Conservation (phyloP, 2,113 vertebrate genomes). For the Siphamia tubifer region DNA sequence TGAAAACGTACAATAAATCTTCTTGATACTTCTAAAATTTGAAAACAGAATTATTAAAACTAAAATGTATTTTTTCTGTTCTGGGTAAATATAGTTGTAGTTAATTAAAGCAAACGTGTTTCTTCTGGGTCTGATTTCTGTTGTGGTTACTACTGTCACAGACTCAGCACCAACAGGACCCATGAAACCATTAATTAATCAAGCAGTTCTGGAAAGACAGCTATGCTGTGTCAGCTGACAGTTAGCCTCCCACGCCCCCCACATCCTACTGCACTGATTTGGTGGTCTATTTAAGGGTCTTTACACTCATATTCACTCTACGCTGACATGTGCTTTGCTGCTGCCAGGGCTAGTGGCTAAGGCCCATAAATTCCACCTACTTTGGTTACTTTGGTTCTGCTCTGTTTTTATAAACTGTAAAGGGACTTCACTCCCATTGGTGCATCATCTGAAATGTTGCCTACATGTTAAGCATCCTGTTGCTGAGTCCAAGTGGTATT, state of each 20-base stretch:
- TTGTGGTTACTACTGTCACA: neutral
- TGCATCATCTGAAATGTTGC: conserved; percentile 10
- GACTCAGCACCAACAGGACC: neutral
- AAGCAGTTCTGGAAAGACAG: conserved; percentile 19
- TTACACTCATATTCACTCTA: conserved; percentile 4
- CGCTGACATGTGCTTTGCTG: conserved; percentile 16
- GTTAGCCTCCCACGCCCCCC: neutral
- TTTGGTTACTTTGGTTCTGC: conserved; percentile 12
- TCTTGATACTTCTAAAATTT: neutral
- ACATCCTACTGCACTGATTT: neutral
- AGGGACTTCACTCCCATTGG: neutral
- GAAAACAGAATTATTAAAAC: neutral
- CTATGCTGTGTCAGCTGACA: conserved; percentile 36
- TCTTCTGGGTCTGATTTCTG: conserved; percentile 14
- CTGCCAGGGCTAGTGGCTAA: neutral
- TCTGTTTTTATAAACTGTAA: conserved; percentile 12
- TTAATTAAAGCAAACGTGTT: neutral
- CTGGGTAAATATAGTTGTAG: neutral
- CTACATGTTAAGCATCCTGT: neutral
- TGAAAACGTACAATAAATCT: neutral
- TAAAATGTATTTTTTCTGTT: neutral
- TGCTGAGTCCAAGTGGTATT: no score
- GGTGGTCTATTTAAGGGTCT: conserved; percentile 42
- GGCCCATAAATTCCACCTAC: neutral
- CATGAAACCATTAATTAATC: neutral